Evolutionary conservation across 1,140 invertebrate species (phyloP).

Genomic region (Tetramorium alpestre): DNA sequence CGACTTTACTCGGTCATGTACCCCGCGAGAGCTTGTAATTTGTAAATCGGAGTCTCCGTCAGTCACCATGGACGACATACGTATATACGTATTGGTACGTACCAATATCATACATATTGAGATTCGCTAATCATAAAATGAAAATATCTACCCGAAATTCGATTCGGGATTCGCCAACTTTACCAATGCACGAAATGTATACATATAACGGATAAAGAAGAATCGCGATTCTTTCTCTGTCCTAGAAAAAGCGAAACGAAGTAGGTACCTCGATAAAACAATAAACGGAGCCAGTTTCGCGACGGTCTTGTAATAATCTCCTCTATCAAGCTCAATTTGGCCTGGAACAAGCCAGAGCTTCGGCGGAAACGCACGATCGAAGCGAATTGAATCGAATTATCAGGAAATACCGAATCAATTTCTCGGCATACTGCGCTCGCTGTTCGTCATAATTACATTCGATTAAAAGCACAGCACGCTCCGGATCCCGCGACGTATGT

Average conservation of each 20-base stretch:
- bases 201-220: too few species aligned
- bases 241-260: background rate
- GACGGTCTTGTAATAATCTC: slow-evolving; percentile 28
- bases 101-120: background rate
- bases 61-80: background rate
- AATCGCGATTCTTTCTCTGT: background rate
- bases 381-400: slow-evolving; percentile 60
- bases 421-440: slow-evolving; percentile 42
- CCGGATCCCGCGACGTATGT: slow-evolving; percentile 26
- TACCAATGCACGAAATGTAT: background rate
- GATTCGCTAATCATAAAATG: slow-evolving; percentile 4
- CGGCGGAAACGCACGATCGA: slow-evolving; percentile 37
- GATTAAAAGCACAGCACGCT: slow-evolving; percentile 64
- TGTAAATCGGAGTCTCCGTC: slow-evolving; percentile 30
- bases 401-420: slow-evolving; percentile 64
- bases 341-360: background rate
- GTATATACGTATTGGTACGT: background rate
- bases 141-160: background rate
- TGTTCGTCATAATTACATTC: slow-evolving; percentile 69
- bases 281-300: slow-evolving; percentile 14
- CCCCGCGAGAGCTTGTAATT: slow-evolving; percentile 50
- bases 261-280: background rate
- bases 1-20: slow-evolving; percentile 53
- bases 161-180: background rate
- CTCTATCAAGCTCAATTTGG: slow-evolving; percentile 31